Conservation (phyloP, 2,797 vertebrate species). For the Pipistrellus nathusii region DNA sequence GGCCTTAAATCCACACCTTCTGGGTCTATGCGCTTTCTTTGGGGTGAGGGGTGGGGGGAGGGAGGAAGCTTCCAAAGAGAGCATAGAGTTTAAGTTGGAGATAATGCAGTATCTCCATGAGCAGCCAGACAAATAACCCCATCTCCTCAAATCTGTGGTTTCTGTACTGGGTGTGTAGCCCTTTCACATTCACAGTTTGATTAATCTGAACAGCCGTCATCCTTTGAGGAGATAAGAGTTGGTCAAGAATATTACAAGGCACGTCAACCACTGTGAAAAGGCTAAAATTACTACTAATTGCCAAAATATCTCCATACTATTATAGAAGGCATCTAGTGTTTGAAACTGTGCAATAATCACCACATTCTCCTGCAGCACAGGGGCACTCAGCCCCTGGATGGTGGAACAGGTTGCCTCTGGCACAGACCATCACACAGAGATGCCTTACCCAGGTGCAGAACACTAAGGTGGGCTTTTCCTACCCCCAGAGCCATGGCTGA, state of each 20-base stretch:
- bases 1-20: background rate
- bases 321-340: background rate
- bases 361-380: background rate
- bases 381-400: too few relatives aligned
- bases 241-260: background rate
- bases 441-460: background rate
- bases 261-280: background rate
- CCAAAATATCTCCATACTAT: background rate
- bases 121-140: background rate
- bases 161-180: background rate
- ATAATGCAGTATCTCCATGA: background rate
- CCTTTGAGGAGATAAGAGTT: background rate
- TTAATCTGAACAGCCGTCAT: background rate
- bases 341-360: background rate
- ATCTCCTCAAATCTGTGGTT: background rate
- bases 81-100: background rate
- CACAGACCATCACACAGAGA: background rate
- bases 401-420: background rate
- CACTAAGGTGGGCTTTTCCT: background rate
- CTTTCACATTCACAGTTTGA: too few relatives aligned
- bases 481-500: background rate
- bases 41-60: too few relatives aligned
- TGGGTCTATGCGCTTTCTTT: background rate
- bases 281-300: background rate
- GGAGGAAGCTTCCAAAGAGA: background rate